Conservation (phyloP, 2,888 invertebrate genomes). For the Pyrgus malvae region DNA sequence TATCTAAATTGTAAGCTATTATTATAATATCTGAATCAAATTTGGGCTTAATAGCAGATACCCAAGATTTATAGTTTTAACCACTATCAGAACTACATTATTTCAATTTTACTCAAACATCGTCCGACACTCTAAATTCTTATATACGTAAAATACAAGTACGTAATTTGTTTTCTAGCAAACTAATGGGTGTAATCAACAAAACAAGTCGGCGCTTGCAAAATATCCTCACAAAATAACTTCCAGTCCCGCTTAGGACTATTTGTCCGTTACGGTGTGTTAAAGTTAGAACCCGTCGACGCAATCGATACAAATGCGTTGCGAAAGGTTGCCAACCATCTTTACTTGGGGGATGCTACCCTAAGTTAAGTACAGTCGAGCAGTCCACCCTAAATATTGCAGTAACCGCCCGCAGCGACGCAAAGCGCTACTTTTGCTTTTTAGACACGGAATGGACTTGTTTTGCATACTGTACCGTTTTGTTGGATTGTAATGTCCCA, state of each 20-base stretch:
- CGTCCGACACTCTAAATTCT: too few relatives aligned
- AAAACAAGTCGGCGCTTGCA: not conserved
- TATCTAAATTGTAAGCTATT: too few relatives aligned
- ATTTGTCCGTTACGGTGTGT: slow-evolving; percentile 35
- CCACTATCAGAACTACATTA: too few relatives aligned
- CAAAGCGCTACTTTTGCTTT: slow-evolving; percentile 40
- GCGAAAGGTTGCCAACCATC: slow-evolving; percentile 49
- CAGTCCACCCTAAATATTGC: slow-evolving; percentile 47
- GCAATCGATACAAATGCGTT: slow-evolving; percentile 64
- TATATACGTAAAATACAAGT: too few relatives aligned
- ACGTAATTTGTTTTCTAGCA: not conserved
- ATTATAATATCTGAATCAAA: too few relatives aligned
- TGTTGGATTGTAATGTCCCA: too few relatives aligned
- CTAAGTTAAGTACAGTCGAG: too few relatives aligned
- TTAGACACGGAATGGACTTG: not conserved
- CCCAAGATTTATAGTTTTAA: too few relatives aligned
- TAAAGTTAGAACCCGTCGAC: slow-evolving; percentile 33
- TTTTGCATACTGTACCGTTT: not conserved
- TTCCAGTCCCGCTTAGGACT: slow-evolving; percentile 12
- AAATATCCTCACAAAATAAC: slow-evolving; percentile 4
- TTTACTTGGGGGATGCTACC: slow-evolving; percentile 62
- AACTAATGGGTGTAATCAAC: not conserved
- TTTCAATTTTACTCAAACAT: too few relatives aligned
- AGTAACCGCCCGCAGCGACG: slow-evolving; percentile 39
- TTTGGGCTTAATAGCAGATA: too few relatives aligned